Conservation (phyloP, 2,797 vertebrate species). For the Miichthys miiuy region DNA sequence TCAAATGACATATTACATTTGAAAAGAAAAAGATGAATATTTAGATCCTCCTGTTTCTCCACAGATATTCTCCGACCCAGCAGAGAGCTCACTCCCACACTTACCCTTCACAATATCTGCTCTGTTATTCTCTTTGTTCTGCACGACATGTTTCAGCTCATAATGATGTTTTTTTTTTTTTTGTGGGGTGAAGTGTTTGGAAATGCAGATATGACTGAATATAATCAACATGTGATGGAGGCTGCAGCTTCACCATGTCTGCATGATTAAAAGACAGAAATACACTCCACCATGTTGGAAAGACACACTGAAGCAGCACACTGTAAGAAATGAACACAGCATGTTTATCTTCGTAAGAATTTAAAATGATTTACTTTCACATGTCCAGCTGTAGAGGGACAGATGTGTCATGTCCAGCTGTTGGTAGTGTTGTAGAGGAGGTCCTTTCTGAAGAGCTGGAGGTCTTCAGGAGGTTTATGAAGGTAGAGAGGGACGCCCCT, state of each 20-base stretch:
- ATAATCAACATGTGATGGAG: neutral
- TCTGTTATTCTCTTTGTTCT: slow-evolving; percentile 44
- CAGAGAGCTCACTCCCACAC: slow-evolving; percentile 16
- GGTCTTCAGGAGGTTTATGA: too few relatives aligned
- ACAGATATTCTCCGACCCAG: neutral
- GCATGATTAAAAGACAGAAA: neutral
- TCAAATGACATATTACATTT: slow-evolving; percentile 18
- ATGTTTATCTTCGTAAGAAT: too few relatives aligned
- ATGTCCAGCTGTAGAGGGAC: neutral
- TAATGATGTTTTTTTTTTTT: neutral
- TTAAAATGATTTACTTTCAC: too few relatives aligned
- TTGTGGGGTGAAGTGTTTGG: neutral
- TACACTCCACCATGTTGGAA: neutral
- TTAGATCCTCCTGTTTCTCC: slow-evolving; percentile 25
- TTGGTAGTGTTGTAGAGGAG: too few relatives aligned
- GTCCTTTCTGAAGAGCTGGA: too few relatives aligned
- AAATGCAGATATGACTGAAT: slow-evolving; percentile 20
- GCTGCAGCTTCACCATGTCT: neutral
- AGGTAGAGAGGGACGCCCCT: too few relatives aligned
- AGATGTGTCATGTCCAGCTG: too few relatives aligned
- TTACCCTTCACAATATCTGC: slow-evolving; percentile 1
- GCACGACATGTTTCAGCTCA: slow-evolving; percentile 1
- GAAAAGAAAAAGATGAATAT: slow-evolving; percentile 28
- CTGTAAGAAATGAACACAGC: neutral
- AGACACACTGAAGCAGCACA: neutral